These are phyloP conservation scores for Limenitis camilla DNA, from an alignment of 2,888 invertebrate species.

Conservation along the genomic window DNA sequence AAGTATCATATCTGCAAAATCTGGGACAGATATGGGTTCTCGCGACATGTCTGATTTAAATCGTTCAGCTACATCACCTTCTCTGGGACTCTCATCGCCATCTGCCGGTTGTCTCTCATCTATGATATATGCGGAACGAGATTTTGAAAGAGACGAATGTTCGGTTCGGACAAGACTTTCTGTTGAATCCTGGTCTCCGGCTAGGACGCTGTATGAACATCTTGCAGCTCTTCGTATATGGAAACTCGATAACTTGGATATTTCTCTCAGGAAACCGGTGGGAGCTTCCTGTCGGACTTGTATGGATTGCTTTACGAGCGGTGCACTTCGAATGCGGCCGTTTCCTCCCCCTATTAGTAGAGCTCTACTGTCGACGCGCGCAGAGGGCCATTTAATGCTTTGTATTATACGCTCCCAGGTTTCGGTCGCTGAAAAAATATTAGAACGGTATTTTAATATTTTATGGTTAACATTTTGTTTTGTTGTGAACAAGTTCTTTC, in stretches of 20 bases:
- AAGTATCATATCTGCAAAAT: conserved; percentile 78
- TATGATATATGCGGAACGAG: conserved; percentile 74
- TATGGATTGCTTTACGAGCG: conserved; percentile 28
- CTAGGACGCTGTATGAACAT: conserved; percentile 82
- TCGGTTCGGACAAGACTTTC: conserved; percentile 72
- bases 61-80: conserved; percentile 41
- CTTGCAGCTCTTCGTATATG: conserved; percentile 79
- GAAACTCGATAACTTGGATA: conserved; percentile 81
- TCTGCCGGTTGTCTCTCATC: conserved; percentile 53
- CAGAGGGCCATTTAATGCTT: conserved; percentile 77
- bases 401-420: conserved; percentile 83
- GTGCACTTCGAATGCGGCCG: conserved; percentile 51
- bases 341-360: conserved; percentile 74
- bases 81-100: conserved; percentile 42
- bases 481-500: too few relatives aligned
- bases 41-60: conserved; percentile 66
- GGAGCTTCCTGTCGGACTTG: conserved; percentile 50
- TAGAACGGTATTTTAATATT: background rate
- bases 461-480: too few relatives aligned
- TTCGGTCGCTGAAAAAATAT: conserved; percentile 76
- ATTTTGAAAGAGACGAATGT: conserved; percentile 64
- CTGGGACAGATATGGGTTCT: conserved; percentile 83
- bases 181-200: conserved; percentile 77
- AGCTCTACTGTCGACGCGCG: conserved; percentile 80
- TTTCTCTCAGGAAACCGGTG: conserved; percentile 76